Evolutionary conservation across 2,888 invertebrate species (phyloP).

Genomic region (Diarsia rubi): DNA sequence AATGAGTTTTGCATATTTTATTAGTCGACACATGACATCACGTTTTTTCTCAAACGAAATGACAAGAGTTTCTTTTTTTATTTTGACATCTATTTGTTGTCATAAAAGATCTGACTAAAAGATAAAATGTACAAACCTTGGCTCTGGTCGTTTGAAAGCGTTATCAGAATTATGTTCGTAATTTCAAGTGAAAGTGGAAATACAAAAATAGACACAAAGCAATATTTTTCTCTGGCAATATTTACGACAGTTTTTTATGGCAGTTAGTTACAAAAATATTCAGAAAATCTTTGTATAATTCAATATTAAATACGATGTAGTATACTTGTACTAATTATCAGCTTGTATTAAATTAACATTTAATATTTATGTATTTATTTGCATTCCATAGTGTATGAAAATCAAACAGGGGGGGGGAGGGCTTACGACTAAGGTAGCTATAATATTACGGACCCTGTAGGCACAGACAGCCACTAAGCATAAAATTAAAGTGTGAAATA

Average conservation of each 20-base stretch:
- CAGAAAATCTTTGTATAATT: not conserved
- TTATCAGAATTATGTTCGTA: not conserved
- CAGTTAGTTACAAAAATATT: not conserved
- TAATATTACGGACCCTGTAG: no score
- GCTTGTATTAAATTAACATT: no score
- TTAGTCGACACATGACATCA: constrained; percentile 5
- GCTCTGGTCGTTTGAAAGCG: not conserved
- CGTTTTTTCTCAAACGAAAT: not conserved
- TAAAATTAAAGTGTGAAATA: no score
- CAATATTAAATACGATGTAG: not conserved
- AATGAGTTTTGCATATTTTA: constrained; percentile 27
- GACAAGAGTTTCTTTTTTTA: constrained; percentile 8
- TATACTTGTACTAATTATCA: not conserved
- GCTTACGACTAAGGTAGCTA: no score
- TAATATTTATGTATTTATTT: no score
- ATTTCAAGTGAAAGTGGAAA: not conserved
- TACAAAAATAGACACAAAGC: not conserved
- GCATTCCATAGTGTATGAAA: no score
- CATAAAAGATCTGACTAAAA: not conserved
- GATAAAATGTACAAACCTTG: not conserved
- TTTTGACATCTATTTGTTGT: not conserved
- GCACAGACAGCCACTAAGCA: no score
- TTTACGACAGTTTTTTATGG: not conserved
- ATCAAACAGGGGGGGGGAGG: no score
- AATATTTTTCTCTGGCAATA: not conserved